Conservation (phyloP, 2,888 invertebrate genomes). For the Stenodera caucasica region DNA sequence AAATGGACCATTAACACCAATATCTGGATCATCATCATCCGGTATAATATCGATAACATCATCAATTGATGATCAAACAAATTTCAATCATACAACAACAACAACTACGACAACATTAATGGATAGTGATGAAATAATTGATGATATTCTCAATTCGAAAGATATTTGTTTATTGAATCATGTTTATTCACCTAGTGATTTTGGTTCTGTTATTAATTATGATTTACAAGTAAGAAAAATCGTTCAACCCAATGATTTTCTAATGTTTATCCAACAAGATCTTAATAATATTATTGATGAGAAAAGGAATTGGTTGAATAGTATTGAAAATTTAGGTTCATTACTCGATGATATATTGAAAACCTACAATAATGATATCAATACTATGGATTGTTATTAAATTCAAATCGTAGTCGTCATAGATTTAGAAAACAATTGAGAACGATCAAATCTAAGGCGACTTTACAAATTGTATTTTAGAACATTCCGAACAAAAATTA, state of each 20-base stretch:
- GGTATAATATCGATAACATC: constrained; percentile 12
- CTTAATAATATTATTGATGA: constrained; percentile 64
- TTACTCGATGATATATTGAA: constrained; percentile 74
- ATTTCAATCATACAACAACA: constrained; percentile 14
- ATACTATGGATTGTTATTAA: constrained; percentile 73
- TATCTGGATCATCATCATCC: no score
- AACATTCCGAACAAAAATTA: no score
- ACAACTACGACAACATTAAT: constrained; percentile 6
- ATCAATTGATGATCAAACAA: constrained; percentile 11
- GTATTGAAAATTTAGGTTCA: constrained; percentile 69
- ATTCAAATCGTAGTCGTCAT: no score
- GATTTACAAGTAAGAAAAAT: constrained; percentile 45
- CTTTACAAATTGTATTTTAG: no score
- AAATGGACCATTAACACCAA: constrained; percentile 13
- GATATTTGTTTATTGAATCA: constrained; percentile 65
- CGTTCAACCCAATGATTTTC: constrained; percentile 63
- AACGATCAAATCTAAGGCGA: no score
- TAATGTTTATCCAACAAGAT: constrained; percentile 63
- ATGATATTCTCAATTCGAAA: constrained; percentile 65
- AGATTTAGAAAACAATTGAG: no score
- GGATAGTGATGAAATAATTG: constrained; percentile 62
- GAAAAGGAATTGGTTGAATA: constrained; percentile 68
- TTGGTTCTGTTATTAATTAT: constrained; percentile 49
- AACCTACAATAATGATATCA: constrained; percentile 64
- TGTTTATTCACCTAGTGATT: constrained; percentile 59